These are phyloP conservation scores for Trissolcus basalis DNA, from an alignment of 1,140 invertebrate species.

Conservation along the genomic window DNA sequence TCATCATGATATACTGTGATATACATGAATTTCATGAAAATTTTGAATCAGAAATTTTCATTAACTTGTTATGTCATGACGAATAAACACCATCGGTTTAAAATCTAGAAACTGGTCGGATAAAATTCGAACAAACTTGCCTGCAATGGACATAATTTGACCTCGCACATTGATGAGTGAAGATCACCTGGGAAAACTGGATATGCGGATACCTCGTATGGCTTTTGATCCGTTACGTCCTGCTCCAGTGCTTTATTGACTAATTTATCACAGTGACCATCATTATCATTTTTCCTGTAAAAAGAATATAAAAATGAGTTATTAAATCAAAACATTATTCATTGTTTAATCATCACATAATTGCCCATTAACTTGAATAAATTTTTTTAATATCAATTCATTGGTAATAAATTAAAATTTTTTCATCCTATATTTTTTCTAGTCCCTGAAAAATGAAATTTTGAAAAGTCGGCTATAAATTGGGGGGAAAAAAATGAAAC, in stretches of 20 bases:
- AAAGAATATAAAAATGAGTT: no score
- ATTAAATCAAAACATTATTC: no score
- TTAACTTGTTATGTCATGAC: background rate
- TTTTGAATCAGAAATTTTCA: background rate
- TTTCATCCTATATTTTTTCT: no score
- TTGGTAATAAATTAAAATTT: no score
- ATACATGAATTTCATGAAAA: no score
- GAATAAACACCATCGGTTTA: slow-evolving; percentile 13
- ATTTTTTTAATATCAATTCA: no score
- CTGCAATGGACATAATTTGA: slow-evolving; percentile 28
- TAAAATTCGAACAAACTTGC: slow-evolving; percentile 30
- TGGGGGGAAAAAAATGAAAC: no score
- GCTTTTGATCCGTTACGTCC: slow-evolving; percentile 57
- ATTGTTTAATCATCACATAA: no score
- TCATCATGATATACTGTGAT: no score
- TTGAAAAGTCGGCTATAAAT: no score
- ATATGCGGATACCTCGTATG: slow-evolving; percentile 42
- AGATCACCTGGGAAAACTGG: slow-evolving; percentile 50
- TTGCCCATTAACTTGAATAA: no score
- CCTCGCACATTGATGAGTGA: slow-evolving; percentile 25
- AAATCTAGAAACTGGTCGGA: slow-evolving; percentile 24
- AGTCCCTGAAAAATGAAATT: no score
- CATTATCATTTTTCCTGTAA: slow-evolving; percentile 16
- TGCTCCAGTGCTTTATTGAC: slow-evolving; percentile 35
- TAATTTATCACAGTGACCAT: slow-evolving; percentile 33